Evolutionary conservation across 2,888 invertebrate species (phyloP), one percentile per base, ranked within the genome.

Genomic region (Andrena dorsata): DNA sequence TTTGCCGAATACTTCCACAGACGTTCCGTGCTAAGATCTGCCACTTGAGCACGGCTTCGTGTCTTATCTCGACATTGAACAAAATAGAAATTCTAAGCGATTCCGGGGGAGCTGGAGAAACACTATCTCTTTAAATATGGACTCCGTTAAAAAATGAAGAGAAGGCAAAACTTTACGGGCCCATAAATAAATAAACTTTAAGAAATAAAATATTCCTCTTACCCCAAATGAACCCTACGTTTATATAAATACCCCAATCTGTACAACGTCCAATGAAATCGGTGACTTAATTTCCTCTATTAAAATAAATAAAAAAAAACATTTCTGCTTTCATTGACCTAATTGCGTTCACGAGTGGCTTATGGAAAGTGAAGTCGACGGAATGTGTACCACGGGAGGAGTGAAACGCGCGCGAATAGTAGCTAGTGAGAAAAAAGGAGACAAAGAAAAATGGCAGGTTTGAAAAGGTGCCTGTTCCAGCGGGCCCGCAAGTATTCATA

Each of bases 311-410:
- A 0, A 0, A 1, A 56, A 56, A 23, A 56, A 23, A 13, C 41
- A 8, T 23, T 56, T 23, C 26, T 56, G 20, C 23, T 13, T 10
- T 10, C 56, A 23, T 26, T 10, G 23, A 26, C 20, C 41, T 41
- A 16, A 41, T 41, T 41, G 8, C 56, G 56, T 20, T n/a, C 2
- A 56, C 20, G 56, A 26, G 56, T 23, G 23, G 23, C 4, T 56
- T 10, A 10, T 23, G 23, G 30, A 41, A 63, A 41, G 13, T 75
- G 20, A 78, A 75, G 30, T 68, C 53, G 75, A 75, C 75, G 66
- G 63, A 61, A 68, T n/a, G 20, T 51, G 49, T 2, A 65, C 10
- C n/a, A 10, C 28, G 30, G 30, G 16, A 26, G 6, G 47, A 47
- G 32, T 32, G 53, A 30, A 20, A 8, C 16, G 26, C 35, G 41